Percentiles rank a stretch among this genome's conserved stretches.
Evolutionary conservation across 2,797 vertebrate species (phyloP).

Genomic region (Thaleichthys pacificus): DNA sequence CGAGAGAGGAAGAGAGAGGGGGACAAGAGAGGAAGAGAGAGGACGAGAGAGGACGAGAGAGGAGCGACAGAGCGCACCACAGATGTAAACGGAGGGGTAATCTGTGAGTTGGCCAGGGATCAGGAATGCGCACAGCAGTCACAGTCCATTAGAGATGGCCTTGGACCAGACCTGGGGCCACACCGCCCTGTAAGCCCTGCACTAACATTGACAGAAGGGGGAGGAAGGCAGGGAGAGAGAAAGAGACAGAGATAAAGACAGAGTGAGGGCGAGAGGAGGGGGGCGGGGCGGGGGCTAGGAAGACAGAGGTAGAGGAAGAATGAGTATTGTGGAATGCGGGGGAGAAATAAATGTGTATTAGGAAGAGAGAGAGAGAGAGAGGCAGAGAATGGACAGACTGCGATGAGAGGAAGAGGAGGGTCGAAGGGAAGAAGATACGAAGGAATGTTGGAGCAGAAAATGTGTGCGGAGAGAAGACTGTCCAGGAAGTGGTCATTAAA

Average conservation of each 20-base stretch:
- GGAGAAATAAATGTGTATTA: too few relatives aligned
- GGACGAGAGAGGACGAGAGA: slow-evolving; percentile 15
- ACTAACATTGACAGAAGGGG: slow-evolving; percentile 57
- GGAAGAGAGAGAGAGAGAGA: neutral
- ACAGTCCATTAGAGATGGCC: slow-evolving; percentile 62
- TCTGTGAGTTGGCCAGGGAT: slow-evolving; percentile 59
- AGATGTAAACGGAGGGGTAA: slow-evolving; percentile 64
- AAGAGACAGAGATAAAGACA: slow-evolving; percentile 8
- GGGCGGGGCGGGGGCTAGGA: neutral
- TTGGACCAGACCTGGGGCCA: slow-evolving; percentile 54
- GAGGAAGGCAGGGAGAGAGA: slow-evolving; percentile 18
- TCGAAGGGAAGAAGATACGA: neutral
- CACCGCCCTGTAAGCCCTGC: slow-evolving; percentile 55
- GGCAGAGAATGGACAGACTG: neutral
- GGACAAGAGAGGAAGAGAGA: neutral
- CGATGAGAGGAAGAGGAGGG: neutral
- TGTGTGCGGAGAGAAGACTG: neutral
- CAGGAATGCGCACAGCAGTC: slow-evolving; percentile 71
- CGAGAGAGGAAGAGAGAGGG: slow-evolving; percentile 5
- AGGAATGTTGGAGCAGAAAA: neutral
- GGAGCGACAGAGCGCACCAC: slow-evolving; percentile 41
- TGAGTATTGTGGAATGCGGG: too few relatives aligned
- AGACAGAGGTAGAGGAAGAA: slow-evolving; percentile 1
- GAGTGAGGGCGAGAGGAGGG: neutral
- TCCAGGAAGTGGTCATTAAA: too few relatives aligned